phyloP scores from a whole-genome alignment of 2,797 vertebrate species.

The Acomys russatus region DNA sequence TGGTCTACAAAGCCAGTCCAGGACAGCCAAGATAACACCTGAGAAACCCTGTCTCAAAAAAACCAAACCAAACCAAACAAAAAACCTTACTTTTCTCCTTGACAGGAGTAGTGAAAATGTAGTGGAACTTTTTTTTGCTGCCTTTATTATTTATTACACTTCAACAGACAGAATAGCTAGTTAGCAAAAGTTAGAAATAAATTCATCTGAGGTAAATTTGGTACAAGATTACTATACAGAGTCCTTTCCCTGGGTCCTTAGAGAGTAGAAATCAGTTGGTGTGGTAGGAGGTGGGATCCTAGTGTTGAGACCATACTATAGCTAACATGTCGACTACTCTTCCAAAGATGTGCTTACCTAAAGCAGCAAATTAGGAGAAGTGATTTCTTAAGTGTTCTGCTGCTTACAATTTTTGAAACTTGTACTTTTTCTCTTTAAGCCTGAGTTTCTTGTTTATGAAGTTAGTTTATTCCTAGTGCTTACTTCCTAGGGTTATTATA shows the following conservation, averaged over 20 bases:
- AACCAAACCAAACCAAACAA: too few species aligned
- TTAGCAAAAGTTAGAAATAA: slow-evolving; percentile 58
- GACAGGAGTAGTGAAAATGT: slow-evolving; percentile 56
- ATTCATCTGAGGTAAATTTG: slow-evolving; percentile 9
- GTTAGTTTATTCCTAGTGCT: slow-evolving; percentile 20
- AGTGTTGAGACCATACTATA: neutral
- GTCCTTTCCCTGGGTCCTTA: slow-evolving; percentile 24
- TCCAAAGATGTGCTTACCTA: slow-evolving; percentile 40
- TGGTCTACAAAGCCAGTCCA: too few species aligned
- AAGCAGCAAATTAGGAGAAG: slow-evolving; percentile 37
- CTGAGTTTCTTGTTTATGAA: slow-evolving; percentile 48
- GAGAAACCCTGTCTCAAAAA: too few species aligned
- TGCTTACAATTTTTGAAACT: neutral
- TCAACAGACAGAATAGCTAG: slow-evolving; percentile 23
- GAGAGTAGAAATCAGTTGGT: neutral
- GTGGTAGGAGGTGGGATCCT: neutral
- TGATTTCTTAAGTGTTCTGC: slow-evolving; percentile 36
- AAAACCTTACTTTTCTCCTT: neutral
- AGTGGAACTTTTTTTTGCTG: slow-evolving; percentile 22
- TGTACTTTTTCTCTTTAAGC: slow-evolving; percentile 8
- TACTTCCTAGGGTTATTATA: slow-evolving; percentile 37
- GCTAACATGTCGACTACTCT: neutral
- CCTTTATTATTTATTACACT: slow-evolving; percentile 38
- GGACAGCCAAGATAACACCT: too few species aligned
- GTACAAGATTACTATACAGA: neutral